These are phyloP conservation scores for Anoplius nigerrimus DNA, from an alignment of 2,888 invertebrate genomes.

Conservation along the genomic window DNA sequence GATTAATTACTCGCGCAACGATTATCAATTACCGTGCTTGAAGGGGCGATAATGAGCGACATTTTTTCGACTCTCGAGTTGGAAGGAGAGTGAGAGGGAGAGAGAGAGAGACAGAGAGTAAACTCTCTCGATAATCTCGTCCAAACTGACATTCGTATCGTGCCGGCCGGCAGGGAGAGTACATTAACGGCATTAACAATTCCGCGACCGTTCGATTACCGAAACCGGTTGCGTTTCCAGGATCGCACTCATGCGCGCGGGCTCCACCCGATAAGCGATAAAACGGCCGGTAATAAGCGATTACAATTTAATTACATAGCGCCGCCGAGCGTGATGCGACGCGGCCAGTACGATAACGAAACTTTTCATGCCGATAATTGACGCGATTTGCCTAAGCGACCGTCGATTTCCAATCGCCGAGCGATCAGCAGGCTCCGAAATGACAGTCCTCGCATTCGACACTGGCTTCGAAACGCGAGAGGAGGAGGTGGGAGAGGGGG, in stretches of 20 bases:
- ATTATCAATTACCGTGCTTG: constrained; percentile 9
- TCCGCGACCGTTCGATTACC: constrained; percentile 16
- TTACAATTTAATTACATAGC: constrained; percentile 48
- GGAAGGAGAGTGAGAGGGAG: too few relatives aligned
- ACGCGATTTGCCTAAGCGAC: too few relatives aligned
- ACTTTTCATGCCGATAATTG: not conserved
- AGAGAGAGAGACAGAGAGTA: too few relatives aligned
- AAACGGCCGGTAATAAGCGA: constrained; percentile 47
- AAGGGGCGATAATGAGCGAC: constrained; percentile 3
- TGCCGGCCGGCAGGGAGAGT: too few relatives aligned
- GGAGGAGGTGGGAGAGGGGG: not conserved
- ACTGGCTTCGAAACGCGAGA: too few relatives aligned
- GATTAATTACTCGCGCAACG: constrained; percentile 6
- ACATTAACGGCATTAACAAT: constrained; percentile 16
- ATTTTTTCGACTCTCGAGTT: too few relatives aligned
- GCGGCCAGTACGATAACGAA: not conserved
- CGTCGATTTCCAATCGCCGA: too few relatives aligned
- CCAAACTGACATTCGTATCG: not conserved
- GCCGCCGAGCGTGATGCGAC: not conserved
- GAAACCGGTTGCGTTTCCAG: constrained; percentile 28
- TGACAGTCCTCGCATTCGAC: too few relatives aligned
- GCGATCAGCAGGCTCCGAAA: too few relatives aligned
- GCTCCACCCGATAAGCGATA: constrained; percentile 21
- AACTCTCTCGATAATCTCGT: constrained; percentile 1
- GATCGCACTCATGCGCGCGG: constrained; percentile 1